phyloP scores from a whole-genome alignment of 35 echinoderm and acorn worm species.

The Apostichopus japonicus region DNA sequence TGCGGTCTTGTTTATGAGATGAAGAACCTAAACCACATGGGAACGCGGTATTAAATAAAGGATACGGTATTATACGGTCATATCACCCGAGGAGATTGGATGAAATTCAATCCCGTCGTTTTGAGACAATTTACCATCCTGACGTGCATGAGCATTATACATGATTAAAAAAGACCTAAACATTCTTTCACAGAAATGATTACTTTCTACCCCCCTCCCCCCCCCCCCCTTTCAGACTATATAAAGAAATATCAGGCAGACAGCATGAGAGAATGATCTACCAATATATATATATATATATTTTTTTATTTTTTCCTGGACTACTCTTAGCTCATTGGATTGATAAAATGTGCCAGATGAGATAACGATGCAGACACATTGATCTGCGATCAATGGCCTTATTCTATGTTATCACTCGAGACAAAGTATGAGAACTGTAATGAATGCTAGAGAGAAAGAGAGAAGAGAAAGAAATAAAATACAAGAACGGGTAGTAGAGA shows the following conservation, averaged over 20 bases:
- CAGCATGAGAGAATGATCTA: background rate
- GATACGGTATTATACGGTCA: slow-evolving; percentile 36
- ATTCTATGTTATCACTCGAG: background rate
- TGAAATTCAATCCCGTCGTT: slow-evolving; percentile 10
- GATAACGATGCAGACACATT: background rate
- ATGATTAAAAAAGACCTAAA: slow-evolving; percentile 12
- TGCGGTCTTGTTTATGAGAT: background rate
- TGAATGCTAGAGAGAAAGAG: no score
- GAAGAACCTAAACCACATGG: background rate
- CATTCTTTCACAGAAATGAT: background rate
- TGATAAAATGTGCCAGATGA: background rate
- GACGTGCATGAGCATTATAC: background rate
- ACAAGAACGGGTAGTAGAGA: no score
- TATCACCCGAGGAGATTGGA: background rate
- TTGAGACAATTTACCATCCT: background rate
- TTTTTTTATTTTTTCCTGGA: background rate
- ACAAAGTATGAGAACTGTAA: no score
- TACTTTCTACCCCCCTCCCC: background rate
- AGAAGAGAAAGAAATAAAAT: no score
- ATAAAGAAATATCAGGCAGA: background rate
- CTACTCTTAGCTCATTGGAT: background rate
- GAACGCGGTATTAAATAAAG: slow-evolving; percentile 30
- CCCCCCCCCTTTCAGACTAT: background rate
- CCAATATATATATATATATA: background rate
- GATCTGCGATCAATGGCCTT: background rate